Percentiles rank a stretch among this genome's conserved stretches.
Evolutionary conservation across 1,140 invertebrate genomes (phyloP).

Genomic region (Lysiphlebus fabarum): DNA sequence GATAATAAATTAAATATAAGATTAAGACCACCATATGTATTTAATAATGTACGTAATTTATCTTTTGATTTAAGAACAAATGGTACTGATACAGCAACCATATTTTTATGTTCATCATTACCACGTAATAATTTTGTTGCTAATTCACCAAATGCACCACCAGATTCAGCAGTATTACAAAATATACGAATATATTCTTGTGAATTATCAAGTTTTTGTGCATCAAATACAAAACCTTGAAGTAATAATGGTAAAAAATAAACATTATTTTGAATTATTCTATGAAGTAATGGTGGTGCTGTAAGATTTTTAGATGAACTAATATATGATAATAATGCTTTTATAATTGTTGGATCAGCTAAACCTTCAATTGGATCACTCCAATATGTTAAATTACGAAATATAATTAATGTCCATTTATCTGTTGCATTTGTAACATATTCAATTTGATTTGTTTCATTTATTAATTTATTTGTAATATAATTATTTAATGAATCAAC

Average conservation of each 20-base stretch:
- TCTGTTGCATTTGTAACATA: constrained; percentile 24
- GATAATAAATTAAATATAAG: constrained; percentile 42
- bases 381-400: constrained; percentile 39
- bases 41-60: constrained; percentile 35
- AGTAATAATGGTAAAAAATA: constrained; percentile 46
- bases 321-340: constrained; percentile 44
- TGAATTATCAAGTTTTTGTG: constrained; percentile 36
- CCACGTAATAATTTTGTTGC: constrained; percentile 38
- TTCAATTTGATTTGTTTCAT: constrained; percentile 23
- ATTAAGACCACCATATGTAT: constrained; percentile 38
- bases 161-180: constrained; percentile 37
- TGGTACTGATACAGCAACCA: constrained; percentile 48
- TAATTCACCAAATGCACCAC: constrained; percentile 43
- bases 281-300: constrained; percentile 38
- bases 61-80: constrained; percentile 42
- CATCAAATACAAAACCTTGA: constrained; percentile 48
- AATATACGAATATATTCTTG: constrained; percentile 37
- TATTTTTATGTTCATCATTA: constrained; percentile 36
- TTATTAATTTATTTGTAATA: constrained; percentile 25
- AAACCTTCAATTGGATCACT: constrained; percentile 39
- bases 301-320: constrained; percentile 34
- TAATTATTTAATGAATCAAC: constrained; percentile 38
- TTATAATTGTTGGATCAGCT: constrained; percentile 41
- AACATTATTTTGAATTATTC: constrained; percentile 38
- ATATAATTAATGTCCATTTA: constrained; percentile 37